A percentile compares a stretch with the other conserved stretches of the same genome.
These are phyloP conservation scores for Anastrepha obliqua DNA, from an alignment of 1,140 invertebrate genomes.

Conservation along the genomic window DNA sequence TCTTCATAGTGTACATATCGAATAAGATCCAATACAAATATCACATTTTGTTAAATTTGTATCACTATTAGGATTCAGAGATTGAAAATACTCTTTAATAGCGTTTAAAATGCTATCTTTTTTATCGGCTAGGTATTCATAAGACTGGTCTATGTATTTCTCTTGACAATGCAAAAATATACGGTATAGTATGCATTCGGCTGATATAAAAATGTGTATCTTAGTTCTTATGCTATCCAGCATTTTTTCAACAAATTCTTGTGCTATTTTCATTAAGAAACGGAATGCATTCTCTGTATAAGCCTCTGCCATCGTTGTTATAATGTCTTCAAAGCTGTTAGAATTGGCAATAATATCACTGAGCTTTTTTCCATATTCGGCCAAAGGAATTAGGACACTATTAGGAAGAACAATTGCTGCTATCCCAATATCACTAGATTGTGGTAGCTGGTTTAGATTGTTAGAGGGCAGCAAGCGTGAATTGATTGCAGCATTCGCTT, in stretches of 20 bases:
- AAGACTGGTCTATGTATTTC: constrained; percentile 59
- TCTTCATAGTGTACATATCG: neutral
- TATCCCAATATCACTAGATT: neutral
- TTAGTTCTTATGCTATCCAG: constrained; percentile 61
- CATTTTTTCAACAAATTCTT: constrained; percentile 62
- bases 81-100: constrained; percentile 59
- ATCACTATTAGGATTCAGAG: constrained; percentile 63
- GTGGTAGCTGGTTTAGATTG: neutral
- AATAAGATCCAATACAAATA: neutral
- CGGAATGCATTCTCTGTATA: constrained; percentile 61
- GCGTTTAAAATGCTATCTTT: constrained; percentile 56
- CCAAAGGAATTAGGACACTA: constrained; percentile 57
- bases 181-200: constrained; percentile 65
- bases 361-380: constrained; percentile 61
- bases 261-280: constrained; percentile 62
- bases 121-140: constrained; percentile 59
- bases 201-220: constrained; percentile 65
- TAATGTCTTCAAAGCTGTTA: constrained; percentile 63
- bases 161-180: constrained; percentile 64
- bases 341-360: constrained; percentile 62
- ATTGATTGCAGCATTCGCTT: constrained; percentile 56
- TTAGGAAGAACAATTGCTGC: neutral
- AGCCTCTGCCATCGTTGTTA: constrained; percentile 60
- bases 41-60: neutral
- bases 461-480: neutral